These are phyloP conservation scores for Saturnia japonica DNA, from an alignment of 2,888 invertebrate genomes.

Conservation along the genomic window DNA sequence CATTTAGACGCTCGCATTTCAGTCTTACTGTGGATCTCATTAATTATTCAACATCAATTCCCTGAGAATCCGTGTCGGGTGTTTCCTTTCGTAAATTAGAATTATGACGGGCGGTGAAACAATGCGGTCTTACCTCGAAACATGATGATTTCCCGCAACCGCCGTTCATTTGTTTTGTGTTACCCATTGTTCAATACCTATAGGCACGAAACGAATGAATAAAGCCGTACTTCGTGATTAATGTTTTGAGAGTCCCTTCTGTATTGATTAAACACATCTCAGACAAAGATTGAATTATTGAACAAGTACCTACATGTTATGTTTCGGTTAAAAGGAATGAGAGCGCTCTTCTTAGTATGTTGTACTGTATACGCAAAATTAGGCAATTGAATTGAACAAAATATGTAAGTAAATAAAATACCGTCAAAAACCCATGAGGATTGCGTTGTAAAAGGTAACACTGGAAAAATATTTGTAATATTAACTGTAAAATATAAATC, in stretches of 20 bases:
- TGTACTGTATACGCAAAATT: background rate
- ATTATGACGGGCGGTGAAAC: slow-evolving; percentile 60
- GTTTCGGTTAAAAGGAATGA: background rate
- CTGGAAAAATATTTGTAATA: too few species aligned
- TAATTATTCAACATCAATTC: slow-evolving; percentile 69
- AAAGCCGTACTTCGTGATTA: slow-evolving; percentile 34
- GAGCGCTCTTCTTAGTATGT: background rate
- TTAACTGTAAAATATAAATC: too few species aligned
- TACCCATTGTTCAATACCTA: slow-evolving; percentile 8
- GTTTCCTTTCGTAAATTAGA: slow-evolving; percentile 42
- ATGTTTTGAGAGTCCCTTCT: slow-evolving; percentile 30
- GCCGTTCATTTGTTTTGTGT: slow-evolving; percentile 37
- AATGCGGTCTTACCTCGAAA: slow-evolving; percentile 47
- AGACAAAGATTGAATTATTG: background rate
- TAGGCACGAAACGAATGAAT: slow-evolving; percentile 18
- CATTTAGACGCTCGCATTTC: slow-evolving; percentile 17
- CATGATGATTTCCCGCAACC: slow-evolving; percentile 48
- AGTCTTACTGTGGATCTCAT: slow-evolving; percentile 42
- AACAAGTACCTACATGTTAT: background rate
- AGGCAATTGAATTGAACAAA: background rate
- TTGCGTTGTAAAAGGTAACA: too few species aligned
- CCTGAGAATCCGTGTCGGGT: slow-evolving; percentile 48
- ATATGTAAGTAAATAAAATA: too few species aligned
- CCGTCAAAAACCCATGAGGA: too few species aligned
- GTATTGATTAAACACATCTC: slow-evolving; percentile 16